Evolutionary conservation across 2,888 invertebrate species (phyloP).

Genomic region (Torymus auratus): DNA sequence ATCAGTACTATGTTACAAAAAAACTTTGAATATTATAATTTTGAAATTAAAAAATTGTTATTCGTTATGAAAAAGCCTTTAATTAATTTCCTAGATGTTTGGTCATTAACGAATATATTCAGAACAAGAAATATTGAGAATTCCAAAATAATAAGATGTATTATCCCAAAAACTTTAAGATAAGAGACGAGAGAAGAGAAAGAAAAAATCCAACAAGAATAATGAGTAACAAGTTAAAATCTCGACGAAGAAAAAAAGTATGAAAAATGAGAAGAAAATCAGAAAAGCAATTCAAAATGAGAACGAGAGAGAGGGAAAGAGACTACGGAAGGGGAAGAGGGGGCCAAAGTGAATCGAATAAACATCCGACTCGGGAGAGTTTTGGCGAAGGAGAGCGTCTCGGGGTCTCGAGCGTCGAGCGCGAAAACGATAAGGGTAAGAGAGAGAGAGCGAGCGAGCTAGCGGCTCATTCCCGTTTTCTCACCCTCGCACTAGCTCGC

Average conservation of each 20-base stretch:
- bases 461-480: slow-evolving; percentile 64
- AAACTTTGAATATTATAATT: too few relatives aligned
- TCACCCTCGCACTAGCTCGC: slow-evolving; percentile 58
- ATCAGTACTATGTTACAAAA: too few relatives aligned
- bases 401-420: slow-evolving; percentile 40
- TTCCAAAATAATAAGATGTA: too few relatives aligned
- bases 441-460: slow-evolving; percentile 48
- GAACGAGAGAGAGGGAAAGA: slow-evolving; percentile 48
- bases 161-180: slow-evolving; percentile 28
- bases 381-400: slow-evolving; percentile 40
- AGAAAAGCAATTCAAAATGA: slow-evolving; percentile 38
- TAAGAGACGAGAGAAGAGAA: slow-evolving; percentile 18
- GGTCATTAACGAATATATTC: too few relatives aligned
- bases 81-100: too few relatives aligned
- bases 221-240: too few relatives aligned
- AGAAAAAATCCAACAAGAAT: background rate
- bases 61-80: too few relatives aligned
- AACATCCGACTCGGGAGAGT: slow-evolving; percentile 67
- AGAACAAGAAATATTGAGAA: too few relatives aligned
- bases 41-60: too few relatives aligned
- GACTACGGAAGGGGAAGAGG: slow-evolving; percentile 28
- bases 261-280: background rate
- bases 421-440: slow-evolving; percentile 52
- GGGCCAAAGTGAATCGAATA: slow-evolving; percentile 72
- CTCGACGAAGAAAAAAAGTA: too few relatives aligned